Percentiles rank a stretch among this genome's conserved stretches.
phyloP scores from a whole-genome alignment of 2,888 invertebrate species.

The Spisula solida region DNA sequence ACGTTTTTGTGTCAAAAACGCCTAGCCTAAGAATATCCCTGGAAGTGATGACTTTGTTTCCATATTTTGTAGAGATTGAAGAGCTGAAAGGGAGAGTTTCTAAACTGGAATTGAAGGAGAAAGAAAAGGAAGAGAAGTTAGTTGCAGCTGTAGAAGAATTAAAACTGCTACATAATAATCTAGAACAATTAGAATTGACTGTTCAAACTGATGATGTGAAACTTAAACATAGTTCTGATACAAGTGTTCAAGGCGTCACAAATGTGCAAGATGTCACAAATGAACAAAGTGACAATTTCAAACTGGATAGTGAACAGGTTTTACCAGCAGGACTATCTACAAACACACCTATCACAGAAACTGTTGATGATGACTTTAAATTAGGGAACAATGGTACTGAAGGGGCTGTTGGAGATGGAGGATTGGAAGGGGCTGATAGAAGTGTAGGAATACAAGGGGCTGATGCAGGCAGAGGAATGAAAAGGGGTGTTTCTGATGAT shows the following conservation, averaged over 20 bases:
- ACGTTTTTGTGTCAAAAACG: too few species aligned
- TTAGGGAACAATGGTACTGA: not conserved
- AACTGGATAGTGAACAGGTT: not conserved
- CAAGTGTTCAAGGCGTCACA: not conserved
- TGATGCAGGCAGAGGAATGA: not conserved
- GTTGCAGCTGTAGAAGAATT: not conserved
- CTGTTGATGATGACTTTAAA: not conserved
- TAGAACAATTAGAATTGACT: conserved; percentile 25
- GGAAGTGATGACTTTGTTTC: too few species aligned
- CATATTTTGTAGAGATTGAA: not conserved
- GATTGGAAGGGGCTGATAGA: not conserved
- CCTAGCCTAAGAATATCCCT: too few species aligned
- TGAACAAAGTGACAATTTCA: not conserved
- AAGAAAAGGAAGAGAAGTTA: not conserved
- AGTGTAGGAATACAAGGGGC: not conserved
- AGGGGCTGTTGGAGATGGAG: not conserved
- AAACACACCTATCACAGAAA: not conserved
- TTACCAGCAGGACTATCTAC: not conserved
- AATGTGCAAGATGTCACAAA: too few species aligned
- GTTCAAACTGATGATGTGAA: conserved; percentile 23
- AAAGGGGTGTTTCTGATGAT: too few species aligned
- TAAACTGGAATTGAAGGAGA: not conserved
- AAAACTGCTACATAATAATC: not conserved
- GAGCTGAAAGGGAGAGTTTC: not conserved
- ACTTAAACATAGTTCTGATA: not conserved